Evolutionary conservation across 2,797 vertebrate species (phyloP).

Genomic region (Pangasius larnaudii): DNA sequence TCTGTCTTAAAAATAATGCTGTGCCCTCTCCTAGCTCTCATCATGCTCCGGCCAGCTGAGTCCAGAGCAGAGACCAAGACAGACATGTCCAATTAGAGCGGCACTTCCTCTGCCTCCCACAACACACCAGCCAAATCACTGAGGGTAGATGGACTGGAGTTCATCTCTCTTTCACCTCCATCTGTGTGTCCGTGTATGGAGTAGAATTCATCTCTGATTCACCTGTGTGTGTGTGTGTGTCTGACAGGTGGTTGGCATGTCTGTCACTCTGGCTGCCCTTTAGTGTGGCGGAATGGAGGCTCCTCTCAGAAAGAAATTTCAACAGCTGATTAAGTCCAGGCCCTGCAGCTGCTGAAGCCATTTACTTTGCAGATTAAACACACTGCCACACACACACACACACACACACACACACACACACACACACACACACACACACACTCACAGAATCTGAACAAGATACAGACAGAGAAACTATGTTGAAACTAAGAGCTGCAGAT

Average conservation of each 20-base stretch:
- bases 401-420: constrained; percentile 38
- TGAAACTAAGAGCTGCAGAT: background rate
- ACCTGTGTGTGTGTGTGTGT: constrained; percentile 30
- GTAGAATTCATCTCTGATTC: constrained; percentile 12
- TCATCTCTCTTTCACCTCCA: constrained; percentile 34
- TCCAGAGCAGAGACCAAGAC: constrained; percentile 46
- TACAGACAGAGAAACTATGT: background rate
- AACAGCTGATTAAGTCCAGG: constrained; percentile 59
- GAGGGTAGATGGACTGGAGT: constrained; percentile 28
- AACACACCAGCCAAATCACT: constrained; percentile 36
- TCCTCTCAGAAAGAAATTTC: constrained; percentile 54
- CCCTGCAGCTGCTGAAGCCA: constrained; percentile 52
- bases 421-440: constrained; percentile 35
- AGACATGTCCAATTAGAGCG: constrained; percentile 61
- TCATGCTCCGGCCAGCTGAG: constrained; percentile 52
- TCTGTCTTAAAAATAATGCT: constrained; percentile 45
- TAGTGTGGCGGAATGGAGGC: constrained; percentile 33
- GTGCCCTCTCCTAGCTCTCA: constrained; percentile 43
- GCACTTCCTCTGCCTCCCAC: constrained; percentile 33
- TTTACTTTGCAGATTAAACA: constrained; percentile 62
- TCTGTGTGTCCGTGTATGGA: background rate
- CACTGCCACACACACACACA: too few relatives aligned
- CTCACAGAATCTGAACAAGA: constrained; percentile 11
- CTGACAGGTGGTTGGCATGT: constrained; percentile 49
- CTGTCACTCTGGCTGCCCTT: constrained; percentile 38